These are phyloP conservation scores for Eurystomus glaucurus DNA, from an alignment of 2,797 vertebrate genomes.

Conservation along the genomic window DNA sequence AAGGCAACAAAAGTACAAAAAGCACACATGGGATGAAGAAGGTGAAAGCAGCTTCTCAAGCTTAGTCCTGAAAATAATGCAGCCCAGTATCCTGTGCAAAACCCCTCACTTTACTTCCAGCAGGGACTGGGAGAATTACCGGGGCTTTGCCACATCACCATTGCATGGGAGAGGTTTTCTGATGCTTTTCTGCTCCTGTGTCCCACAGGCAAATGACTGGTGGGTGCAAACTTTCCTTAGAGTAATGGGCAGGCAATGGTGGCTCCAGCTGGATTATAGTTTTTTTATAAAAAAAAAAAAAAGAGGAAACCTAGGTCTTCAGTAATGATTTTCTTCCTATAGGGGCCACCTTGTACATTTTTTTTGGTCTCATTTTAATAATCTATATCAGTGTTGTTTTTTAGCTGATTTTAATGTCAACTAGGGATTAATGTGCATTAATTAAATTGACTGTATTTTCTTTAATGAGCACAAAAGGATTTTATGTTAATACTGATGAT, in stretches of 20 bases:
- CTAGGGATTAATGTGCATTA: constrained; percentile 96
- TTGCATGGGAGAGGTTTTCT: neutral
- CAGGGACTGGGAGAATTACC: neutral
- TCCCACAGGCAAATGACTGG: neutral
- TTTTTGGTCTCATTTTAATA: constrained; percentile 80
- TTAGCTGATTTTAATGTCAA: constrained; percentile 94
- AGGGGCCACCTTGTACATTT: constrained; percentile 63
- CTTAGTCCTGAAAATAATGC: neutral
- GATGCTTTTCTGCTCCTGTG: neutral
- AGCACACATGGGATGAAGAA: neutral
- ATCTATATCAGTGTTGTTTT: constrained; percentile 85
- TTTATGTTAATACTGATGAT: constrained; percentile 96
- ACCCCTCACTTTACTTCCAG: neutral
- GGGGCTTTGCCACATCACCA: neutral
- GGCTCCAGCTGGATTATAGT: neutral
- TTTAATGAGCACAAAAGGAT: constrained; percentile 97
- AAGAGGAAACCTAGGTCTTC: neutral
- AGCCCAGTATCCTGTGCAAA: neutral
- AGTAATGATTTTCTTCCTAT: constrained; percentile 63
- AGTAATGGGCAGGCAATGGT: neutral
- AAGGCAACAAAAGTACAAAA: neutral
- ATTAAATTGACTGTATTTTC: constrained; percentile 97
- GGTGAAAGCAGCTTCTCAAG: neutral
- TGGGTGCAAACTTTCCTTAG: neutral
- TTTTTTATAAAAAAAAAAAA: neutral